Evolutionary conservation across 2,888 invertebrate genomes (phyloP).

Genomic region (Didymodactylos carnosus): DNA sequence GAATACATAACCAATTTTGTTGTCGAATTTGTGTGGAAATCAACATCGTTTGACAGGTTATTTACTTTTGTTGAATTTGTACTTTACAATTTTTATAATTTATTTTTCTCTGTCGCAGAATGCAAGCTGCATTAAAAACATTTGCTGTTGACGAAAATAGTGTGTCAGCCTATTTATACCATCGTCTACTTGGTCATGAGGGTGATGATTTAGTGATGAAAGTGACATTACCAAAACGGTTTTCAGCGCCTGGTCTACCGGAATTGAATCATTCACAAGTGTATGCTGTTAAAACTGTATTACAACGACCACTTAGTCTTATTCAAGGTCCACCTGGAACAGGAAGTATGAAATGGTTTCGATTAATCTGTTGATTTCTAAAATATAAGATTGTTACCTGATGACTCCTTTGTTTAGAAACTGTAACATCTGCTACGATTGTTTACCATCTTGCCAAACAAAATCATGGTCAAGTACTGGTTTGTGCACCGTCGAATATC

Average conservation of each 20-base stretch:
- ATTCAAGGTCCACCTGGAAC: slow-evolving; percentile 51
- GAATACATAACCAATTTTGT: slow-evolving; percentile 86
- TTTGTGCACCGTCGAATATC: slow-evolving; percentile 95
- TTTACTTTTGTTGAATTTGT: slow-evolving; percentile 38
- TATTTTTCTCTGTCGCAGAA: too few relatives aligned
- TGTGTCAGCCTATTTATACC: slow-evolving; percentile 91
- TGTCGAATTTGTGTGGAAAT: slow-evolving; percentile 97
- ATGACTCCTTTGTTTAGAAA: too few relatives aligned
- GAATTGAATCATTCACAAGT: slow-evolving; percentile 88
- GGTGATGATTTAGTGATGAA: slow-evolving; percentile 72
- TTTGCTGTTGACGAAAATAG: slow-evolving; percentile 89
- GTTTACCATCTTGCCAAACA: slow-evolving; percentile 91
- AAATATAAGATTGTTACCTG: too few relatives aligned
- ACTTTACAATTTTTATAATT: too few relatives aligned
- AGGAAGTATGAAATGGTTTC: too few relatives aligned
- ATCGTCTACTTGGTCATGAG: slow-evolving; percentile 61
- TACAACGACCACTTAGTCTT: slow-evolving; percentile 77
- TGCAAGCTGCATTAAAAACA: slow-evolving; percentile 77
- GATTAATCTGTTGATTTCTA: slow-evolving; percentile 41
- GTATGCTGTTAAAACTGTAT: slow-evolving; percentile 89
- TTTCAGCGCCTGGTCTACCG: slow-evolving; percentile 86
- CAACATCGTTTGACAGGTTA: slow-evolving; percentile 68
- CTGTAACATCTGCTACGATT: slow-evolving; percentile 94
- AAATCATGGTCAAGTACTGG: slow-evolving; percentile 60
- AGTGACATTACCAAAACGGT: slow-evolving; percentile 76